phyloP scores from a whole-genome alignment of 2,888 invertebrate species.

The Dicranocentrus wangi region DNA sequence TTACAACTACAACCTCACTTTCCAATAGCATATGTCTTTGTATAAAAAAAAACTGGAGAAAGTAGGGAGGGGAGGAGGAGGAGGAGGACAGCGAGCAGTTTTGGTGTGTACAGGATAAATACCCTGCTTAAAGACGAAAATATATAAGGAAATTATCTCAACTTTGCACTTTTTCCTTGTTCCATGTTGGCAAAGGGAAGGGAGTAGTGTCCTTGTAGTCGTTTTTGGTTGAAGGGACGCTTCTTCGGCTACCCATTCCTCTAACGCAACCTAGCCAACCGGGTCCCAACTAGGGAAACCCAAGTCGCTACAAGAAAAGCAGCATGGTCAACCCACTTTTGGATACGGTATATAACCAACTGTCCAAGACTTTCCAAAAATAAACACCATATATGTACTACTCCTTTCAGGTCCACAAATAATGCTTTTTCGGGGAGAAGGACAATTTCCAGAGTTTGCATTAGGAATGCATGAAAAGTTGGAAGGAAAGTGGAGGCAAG shows the following conservation, averaged over 20 bases:
- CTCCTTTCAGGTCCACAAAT: too few species aligned
- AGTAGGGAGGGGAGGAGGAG: not conserved
- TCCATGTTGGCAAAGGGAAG: slow-evolving; percentile 1
- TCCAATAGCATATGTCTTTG: not conserved
- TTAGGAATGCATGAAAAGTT: slow-evolving; percentile 21
- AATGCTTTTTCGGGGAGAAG: slow-evolving; percentile 1
- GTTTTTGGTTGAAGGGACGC: not conserved
- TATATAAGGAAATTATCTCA: slow-evolving; percentile 1
- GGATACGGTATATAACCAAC: too few species aligned
- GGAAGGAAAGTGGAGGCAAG: not conserved
- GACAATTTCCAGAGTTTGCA: not conserved
- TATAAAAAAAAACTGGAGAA: not conserved
- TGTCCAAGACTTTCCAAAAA: slow-evolving; percentile 22
- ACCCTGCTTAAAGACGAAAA: not conserved
- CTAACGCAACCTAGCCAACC: slow-evolving; percentile 3
- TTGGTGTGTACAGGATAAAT: not conserved
- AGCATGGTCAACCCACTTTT: slow-evolving; percentile 46
- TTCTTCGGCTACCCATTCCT: too few species aligned
- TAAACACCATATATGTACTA: slow-evolving; percentile 18
- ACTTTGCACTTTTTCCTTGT: not conserved
- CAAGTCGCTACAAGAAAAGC: slow-evolving; percentile 6
- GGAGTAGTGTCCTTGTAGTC: not conserved
- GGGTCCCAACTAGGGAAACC: slow-evolving; percentile 2
- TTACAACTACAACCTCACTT: not conserved
- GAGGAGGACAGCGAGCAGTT: not conserved